Evolutionary conservation across 2,113 vertebrate species (phyloP).

Genomic region (Gymnobelideus leadbeateri): DNA sequence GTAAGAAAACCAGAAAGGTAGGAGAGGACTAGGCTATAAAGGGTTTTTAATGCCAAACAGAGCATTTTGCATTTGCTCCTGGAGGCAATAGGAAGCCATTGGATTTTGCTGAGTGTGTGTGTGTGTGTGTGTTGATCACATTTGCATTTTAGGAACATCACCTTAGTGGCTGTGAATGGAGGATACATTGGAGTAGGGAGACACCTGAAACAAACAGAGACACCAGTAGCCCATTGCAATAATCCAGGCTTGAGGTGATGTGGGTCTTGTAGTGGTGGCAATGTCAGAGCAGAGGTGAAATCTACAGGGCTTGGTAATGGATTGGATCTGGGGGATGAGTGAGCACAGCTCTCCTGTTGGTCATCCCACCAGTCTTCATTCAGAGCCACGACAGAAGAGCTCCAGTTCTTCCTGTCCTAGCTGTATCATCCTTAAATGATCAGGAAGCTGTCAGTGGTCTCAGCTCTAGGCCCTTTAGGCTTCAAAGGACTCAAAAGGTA

Average conservation of each 20-base stretch:
- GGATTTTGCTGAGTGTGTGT: too few relatives aligned
- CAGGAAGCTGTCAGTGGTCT: too few relatives aligned
- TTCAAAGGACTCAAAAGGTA: neutral
- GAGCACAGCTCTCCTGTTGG: too few relatives aligned
- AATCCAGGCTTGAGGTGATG: too few relatives aligned
- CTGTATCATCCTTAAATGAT: too few relatives aligned
- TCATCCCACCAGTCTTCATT: neutral
- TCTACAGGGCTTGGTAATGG: neutral
- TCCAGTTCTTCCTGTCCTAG: neutral
- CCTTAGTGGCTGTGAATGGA: neutral
- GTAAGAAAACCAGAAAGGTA: too few relatives aligned
- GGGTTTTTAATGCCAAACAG: too few relatives aligned
- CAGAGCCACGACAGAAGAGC: neutral
- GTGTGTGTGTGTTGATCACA: neutral
- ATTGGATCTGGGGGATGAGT: neutral
- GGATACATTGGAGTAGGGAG: neutral
- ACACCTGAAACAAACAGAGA: neutral
- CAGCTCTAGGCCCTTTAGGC: neutral
- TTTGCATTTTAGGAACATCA: neutral
- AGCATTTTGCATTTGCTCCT: too few relatives aligned
- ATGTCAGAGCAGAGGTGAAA: neutral
- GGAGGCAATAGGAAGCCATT: too few relatives aligned
- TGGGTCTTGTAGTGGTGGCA: neutral
- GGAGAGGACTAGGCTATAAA: too few relatives aligned
- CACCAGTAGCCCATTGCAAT: neutral